Percentiles rank a stretch among this genome's conserved stretches.
phyloP scores from a whole-genome alignment of 2,797 vertebrate genomes.

The Otus scops region DNA sequence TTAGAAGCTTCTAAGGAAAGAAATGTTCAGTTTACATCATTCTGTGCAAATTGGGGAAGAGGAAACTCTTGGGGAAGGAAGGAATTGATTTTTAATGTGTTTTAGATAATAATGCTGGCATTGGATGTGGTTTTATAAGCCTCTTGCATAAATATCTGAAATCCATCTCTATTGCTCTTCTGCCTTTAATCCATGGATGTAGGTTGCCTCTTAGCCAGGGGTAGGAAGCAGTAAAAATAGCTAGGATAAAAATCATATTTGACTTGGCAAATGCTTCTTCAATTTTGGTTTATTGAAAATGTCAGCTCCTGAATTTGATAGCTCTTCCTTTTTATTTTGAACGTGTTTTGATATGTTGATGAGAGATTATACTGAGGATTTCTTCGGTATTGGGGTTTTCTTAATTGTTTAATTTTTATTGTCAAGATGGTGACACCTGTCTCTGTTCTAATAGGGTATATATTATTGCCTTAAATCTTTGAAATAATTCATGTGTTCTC shows the following conservation, averaged over 20 bases:
- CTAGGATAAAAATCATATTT: not conserved
- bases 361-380: not conserved
- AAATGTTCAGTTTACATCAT: not conserved
- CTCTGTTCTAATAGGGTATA: not conserved
- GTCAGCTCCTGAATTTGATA: not conserved
- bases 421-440: not conserved
- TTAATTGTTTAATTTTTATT: not conserved
- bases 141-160: slow-evolving; percentile 1
- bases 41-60: not conserved
- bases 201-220: slow-evolving; percentile 36
- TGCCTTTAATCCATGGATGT: not conserved
- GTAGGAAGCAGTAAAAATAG: slow-evolving; percentile 38
- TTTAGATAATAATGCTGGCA: not conserved
- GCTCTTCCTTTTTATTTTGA: not conserved
- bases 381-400: not conserved
- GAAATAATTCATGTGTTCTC: not conserved
- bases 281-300: slow-evolving; percentile 17
- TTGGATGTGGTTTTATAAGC: slow-evolving; percentile 27
- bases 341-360: not conserved
- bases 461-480: not conserved
- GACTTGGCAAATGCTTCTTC: slow-evolving; percentile 5
- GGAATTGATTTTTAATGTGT: slow-evolving; percentile 2
- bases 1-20: not conserved
- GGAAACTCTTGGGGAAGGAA: not conserved
- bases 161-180: not conserved